Evolutionary conservation across 2,797 vertebrate genomes (phyloP).

Genomic region (Centroberyx gerrardi): DNA sequence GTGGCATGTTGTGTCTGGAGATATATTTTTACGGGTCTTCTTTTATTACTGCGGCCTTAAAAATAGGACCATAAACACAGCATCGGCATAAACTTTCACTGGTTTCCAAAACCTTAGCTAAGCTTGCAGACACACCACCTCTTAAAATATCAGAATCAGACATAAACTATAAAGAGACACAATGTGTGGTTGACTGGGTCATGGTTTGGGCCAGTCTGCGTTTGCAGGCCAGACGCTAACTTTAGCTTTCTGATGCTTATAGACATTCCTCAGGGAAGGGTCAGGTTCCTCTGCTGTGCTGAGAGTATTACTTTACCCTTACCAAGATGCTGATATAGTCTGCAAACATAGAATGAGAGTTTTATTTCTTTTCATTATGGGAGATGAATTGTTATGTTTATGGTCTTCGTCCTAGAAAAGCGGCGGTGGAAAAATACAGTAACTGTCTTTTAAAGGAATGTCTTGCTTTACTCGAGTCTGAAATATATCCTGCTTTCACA

Average conservation of each 20-base stretch:
- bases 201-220: slow-evolving; percentile 58
- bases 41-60: slow-evolving; percentile 55
- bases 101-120: slow-evolving; percentile 51
- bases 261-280: slow-evolving; percentile 65
- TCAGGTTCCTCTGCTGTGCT: slow-evolving; percentile 40
- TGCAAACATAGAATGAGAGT: slow-evolving; percentile 10
- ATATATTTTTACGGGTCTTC: slow-evolving; percentile 53
- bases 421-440: background rate
- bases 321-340: slow-evolving; percentile 11
- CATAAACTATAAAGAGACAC: slow-evolving; percentile 69
- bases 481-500: background rate
- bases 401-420: slow-evolving; percentile 6
- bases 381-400: slow-evolving; percentile 12
- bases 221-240: slow-evolving; percentile 69
- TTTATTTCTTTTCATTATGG: slow-evolving; percentile 14
- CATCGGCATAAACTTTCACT: slow-evolving; percentile 55
- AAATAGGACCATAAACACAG: slow-evolving; percentile 49
- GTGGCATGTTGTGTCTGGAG: slow-evolving; percentile 42
- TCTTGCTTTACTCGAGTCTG: background rate
- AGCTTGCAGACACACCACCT: slow-evolving; percentile 60
- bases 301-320: slow-evolving; percentile 31
- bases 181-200: slow-evolving; percentile 75
- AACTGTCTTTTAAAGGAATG: background rate
- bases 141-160: slow-evolving; percentile 70
- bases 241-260: slow-evolving; percentile 62